Conservation (phyloP, 1,140 invertebrate species). For the Bombus breviceps region DNA sequence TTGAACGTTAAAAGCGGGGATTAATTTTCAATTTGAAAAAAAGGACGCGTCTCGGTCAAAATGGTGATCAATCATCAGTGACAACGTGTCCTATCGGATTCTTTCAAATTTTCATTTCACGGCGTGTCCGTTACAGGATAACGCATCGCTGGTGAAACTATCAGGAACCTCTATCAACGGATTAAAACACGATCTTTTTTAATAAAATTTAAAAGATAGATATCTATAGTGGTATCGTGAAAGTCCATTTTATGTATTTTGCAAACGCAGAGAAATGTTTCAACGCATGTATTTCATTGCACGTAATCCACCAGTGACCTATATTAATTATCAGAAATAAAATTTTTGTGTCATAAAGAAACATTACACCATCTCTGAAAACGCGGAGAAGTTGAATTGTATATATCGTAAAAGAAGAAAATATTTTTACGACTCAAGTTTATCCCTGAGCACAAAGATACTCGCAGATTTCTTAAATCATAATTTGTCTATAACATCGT, state of each 20-base stretch:
- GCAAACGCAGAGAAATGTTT: neutral
- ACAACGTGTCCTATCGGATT: neutral
- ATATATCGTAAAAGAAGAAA: neutral
- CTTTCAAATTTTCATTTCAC: slow-evolving; percentile 15
- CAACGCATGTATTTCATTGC: neutral
- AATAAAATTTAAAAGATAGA: neutral
- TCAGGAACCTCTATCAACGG: neutral
- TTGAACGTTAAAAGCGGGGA: slow-evolving; percentile 15
- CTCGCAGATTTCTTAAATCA: neutral
- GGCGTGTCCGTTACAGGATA: neutral
- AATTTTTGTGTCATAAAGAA: neutral
- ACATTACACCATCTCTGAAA: neutral
- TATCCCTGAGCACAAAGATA: neutral
- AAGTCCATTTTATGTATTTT: neutral
- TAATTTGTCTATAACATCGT: neutral
- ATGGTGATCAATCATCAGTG: slow-evolving; percentile 12
- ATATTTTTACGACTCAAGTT: neutral
- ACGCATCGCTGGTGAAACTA: neutral
- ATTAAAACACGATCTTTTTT: slow-evolving; percentile 9
- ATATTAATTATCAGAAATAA: neutral
- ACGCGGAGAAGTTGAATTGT: neutral
- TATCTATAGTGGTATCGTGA: neutral
- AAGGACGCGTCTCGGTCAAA: neutral
- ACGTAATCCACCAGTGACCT: neutral
- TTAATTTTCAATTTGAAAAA: slow-evolving; percentile 40